A percentile compares a stretch with the other conserved stretches of the same genome.
Evolutionary conservation across 2,113 vertebrate genomes (phyloP).

Genomic region (Solea senegalensis): DNA sequence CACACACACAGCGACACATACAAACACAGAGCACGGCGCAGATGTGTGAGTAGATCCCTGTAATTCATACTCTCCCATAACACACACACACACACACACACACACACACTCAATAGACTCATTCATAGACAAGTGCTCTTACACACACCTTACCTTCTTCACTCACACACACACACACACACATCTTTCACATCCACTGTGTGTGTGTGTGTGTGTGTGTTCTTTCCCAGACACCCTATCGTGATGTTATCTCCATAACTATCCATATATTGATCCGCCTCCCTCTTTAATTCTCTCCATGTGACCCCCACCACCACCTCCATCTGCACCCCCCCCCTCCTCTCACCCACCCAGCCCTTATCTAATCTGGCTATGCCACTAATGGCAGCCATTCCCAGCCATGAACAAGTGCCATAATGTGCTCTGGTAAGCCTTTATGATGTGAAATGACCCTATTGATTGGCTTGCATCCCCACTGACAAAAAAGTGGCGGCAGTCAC

Average conservation of each 20-base stretch:
- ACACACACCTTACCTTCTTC: constrained; percentile 38
- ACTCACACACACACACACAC: constrained; percentile 1
- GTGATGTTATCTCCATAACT: constrained; percentile 79
- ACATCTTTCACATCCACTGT: constrained; percentile 12
- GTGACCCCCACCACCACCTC: constrained; percentile 55
- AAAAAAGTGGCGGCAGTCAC: constrained; percentile 81
- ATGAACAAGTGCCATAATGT: constrained; percentile 82
- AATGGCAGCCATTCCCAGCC: constrained; percentile 78
- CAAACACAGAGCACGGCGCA: constrained; percentile 4
- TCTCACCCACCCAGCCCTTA: constrained; percentile 65
- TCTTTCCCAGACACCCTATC: constrained; percentile 73
- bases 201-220: too few relatives aligned
- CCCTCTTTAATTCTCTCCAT: constrained; percentile 78
- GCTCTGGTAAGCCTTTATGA: constrained; percentile 80
- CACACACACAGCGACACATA: constrained; percentile 12
- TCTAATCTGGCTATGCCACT: constrained; percentile 80
- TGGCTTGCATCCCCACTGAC: constrained; percentile 82
- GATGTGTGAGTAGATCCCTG: constrained; percentile 46
- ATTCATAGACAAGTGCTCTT: constrained; percentile 63
- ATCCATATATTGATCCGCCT: constrained; percentile 81
- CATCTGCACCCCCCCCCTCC: constrained; percentile 44
- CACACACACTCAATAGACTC: constrained; percentile 59
- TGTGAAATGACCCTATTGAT: constrained; percentile 85
- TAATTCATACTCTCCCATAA: constrained; percentile 61
- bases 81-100: constrained; percentile 28